Evolutionary conservation across 92 coral and sea anemone species (phyloP), one percentile per base, ranked within the genome.

Genomic region (Porites divaricata): DNA sequence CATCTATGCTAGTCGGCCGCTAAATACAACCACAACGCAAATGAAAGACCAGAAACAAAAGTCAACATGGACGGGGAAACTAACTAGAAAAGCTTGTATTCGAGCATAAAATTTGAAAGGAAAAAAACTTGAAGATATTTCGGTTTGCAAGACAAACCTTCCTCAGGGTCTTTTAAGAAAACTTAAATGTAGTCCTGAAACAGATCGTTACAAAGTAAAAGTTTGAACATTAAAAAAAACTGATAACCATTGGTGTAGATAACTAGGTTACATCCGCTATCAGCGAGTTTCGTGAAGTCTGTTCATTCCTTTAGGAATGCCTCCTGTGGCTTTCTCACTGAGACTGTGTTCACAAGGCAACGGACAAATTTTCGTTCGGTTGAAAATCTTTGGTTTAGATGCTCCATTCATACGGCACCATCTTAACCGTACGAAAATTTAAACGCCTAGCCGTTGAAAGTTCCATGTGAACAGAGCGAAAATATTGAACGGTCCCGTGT

Each of bases 1-100:
- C 51, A 2, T 0, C 25, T 67, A 20, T 26, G 10, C 72, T 67
- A 67, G 72, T n/a, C 9, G 72, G 72, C 41, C 17, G 72, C 72
- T 35, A 0, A 35, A 5, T 67, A 67, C 72, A 67, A 67, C 25
- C 72, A 67, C n/a, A 67, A 67, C 72, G 5, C 26, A 67, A 67
- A 67, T 67, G 72, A 67, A 67, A 26, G 72, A 67, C 51, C 22
- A 26, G 72, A 67, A 67, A 67, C 72, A 67, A 67, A 67, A 67
- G 28, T 67, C 19, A 67, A 67, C 1, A 67, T 67, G 51, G 72
- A 25, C 48, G 41, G 51, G 41, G 10, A 49, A 67, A 4, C 7
- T 35, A 67, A 67, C 72, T 67, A 67, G 45, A 22, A 49, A 26
- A 67, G 72, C 21, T 67, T 67, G 72, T 49, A 67, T 67, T 67